Evolutionary conservation across 2,888 invertebrate genomes (phyloP).

Genomic region (Melinaea marsaeus): DNA sequence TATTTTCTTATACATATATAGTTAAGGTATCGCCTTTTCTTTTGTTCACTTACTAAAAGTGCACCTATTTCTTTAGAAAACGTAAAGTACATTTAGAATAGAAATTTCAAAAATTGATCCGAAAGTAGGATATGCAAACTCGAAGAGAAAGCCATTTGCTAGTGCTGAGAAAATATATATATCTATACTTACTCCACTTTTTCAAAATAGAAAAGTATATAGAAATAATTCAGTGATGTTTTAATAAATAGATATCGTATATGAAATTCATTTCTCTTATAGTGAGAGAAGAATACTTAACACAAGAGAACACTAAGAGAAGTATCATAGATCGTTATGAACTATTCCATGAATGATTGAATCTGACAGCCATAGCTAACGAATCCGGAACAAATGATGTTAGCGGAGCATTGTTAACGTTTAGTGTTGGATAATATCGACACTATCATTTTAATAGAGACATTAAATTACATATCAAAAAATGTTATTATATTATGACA

Average conservation of each 20-base stretch:
- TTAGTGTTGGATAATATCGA: constrained; percentile 27
- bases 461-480: no score
- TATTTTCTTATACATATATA: no score
- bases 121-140: no score
- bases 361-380: constrained; percentile 41
- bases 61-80: no score
- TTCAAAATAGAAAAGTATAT: no score
- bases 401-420: constrained; percentile 34
- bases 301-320: constrained; percentile 7
- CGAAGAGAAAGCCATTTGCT: no score
- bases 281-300: not conserved
- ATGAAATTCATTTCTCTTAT: not conserved
- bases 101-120: no score
- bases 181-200: not conserved
- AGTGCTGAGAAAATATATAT: constrained; percentile 2
- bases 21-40: no score
- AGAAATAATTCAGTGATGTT: not conserved
- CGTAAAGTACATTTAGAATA: no score
- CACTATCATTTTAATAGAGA: constrained; percentile 9
- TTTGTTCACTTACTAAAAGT: no score
- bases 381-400: constrained; percentile 41
- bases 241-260: not conserved
- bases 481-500: no score
- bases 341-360: constrained; percentile 45
- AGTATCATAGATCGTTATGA: constrained; percentile 35